A percentile compares a stretch with the other conserved stretches of the same genome.
These are phyloP conservation scores for Hafferia zeledoni DNA, from an alignment of 2,797 vertebrate genomes.

Conservation along the genomic window DNA sequence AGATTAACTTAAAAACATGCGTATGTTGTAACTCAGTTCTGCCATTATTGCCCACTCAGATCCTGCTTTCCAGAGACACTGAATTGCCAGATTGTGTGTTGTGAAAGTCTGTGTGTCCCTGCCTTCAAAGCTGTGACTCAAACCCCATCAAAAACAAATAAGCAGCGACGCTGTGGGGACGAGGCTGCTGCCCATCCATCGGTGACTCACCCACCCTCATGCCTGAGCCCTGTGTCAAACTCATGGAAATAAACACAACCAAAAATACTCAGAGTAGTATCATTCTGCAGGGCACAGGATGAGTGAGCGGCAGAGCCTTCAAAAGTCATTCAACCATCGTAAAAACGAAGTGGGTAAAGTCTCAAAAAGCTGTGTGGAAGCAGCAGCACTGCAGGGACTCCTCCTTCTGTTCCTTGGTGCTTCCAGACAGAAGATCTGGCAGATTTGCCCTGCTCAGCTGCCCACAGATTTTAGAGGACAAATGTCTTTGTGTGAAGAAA, in stretches of 20 bases:
- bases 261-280: not conserved
- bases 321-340: not conserved
- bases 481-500: not conserved
- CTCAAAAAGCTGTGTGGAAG: not conserved
- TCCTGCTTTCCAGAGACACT: not conserved
- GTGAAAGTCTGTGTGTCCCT: not conserved
- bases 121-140: slow-evolving; percentile 2
- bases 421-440: not conserved
- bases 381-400: not conserved
- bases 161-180: not conserved
- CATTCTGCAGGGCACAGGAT: not conserved
- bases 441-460: not conserved
- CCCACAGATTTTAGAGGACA: not conserved
- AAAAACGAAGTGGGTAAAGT: not conserved
- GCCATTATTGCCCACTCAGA: not conserved
- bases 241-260: slow-evolving; percentile 3
- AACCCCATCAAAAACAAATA: not conserved
- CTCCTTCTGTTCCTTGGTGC: not conserved
- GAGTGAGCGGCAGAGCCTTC: not conserved
- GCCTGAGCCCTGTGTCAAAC: slow-evolving; percentile 1
- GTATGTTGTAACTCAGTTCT: not conserved
- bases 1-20: not conserved
- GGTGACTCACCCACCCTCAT: slow-evolving; percentile 19
- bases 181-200: not conserved
- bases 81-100: not conserved